Conservation (phyloP, 2,888 invertebrate genomes). For the Dastarcus helophoroides region DNA sequence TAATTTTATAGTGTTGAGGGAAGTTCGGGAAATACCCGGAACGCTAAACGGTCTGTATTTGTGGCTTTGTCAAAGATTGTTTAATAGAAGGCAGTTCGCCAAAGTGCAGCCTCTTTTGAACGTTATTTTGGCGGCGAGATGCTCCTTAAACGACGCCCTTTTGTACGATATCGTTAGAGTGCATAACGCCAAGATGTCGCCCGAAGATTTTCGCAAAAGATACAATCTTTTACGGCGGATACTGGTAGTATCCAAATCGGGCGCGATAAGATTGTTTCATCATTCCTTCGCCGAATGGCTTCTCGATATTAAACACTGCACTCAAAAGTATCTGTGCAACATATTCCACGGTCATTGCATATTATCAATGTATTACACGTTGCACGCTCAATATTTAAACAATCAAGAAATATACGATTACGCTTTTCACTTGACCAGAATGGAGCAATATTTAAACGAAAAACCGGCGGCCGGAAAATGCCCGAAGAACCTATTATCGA, state of each 20-base stretch:
- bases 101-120: conserved; percentile 79
- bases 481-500: conserved; percentile 16
- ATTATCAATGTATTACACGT: conserved; percentile 71
- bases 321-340: conserved; percentile 83
- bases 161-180: conserved; percentile 73
- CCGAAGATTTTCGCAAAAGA: conserved; percentile 70
- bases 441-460: conserved; percentile 49
- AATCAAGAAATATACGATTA: conserved; percentile 66
- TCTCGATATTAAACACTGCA: conserved; percentile 95
- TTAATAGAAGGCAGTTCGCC: conserved; percentile 77
- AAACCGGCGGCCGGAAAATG: conserved; percentile 36
- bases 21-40: conserved; percentile 88
- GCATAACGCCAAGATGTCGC: conserved; percentile 63
- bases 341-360: conserved; percentile 81
- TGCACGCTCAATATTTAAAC: conserved; percentile 55
- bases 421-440: conserved; percentile 55
- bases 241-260: conserved; percentile 46
- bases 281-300: conserved; percentile 94
- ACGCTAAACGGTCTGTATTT: conserved; percentile 90
- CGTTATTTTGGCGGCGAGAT: conserved; percentile 75
- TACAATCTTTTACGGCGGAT: conserved; percentile 59
- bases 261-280: conserved; percentile 70
- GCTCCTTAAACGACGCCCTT: conserved; percentile 71
- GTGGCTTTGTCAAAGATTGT: conserved; percentile 88
- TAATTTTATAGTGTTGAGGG: conserved; percentile 81